phyloP scores from a whole-genome alignment of 2,888 invertebrate genomes.

The Agonopterix arenella region DNA sequence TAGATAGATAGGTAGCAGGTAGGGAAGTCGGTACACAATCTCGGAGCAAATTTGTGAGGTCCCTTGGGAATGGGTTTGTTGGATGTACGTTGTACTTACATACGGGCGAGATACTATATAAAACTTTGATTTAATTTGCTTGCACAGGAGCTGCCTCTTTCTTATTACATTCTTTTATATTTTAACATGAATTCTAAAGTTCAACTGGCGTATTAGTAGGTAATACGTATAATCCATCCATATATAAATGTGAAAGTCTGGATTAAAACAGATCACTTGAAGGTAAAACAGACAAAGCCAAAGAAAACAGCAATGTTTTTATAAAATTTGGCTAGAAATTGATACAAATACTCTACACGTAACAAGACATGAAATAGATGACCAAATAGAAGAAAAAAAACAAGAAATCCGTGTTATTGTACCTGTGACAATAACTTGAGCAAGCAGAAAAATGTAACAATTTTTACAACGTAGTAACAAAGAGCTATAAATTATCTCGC shows the following conservation, averaged over 20 bases:
- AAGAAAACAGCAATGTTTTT: too few relatives aligned
- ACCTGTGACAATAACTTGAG: not conserved
- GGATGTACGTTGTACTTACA: slow-evolving; percentile 14
- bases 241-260: too few relatives aligned
- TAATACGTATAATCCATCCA: too few relatives aligned
- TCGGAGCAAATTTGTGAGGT: slow-evolving; percentile 40
- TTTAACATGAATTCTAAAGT: too few relatives aligned
- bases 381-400: too few relatives aligned
- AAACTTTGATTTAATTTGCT: slow-evolving; percentile 27
- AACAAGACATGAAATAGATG: too few relatives aligned
- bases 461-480: not conserved
- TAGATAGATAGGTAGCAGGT: slow-evolving; percentile 26
- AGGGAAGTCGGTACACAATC: slow-evolving; percentile 38
- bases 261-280: too few relatives aligned
- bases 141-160: slow-evolving; percentile 4
- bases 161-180: not conserved
- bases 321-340: too few relatives aligned
- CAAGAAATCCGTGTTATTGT: too few relatives aligned
- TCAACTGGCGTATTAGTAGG: too few relatives aligned
- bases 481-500: slow-evolving; percentile 30
- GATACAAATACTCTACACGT: too few relatives aligned
- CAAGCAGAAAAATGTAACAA: not conserved
- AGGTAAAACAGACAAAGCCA: too few relatives aligned
- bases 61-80: slow-evolving; percentile 28
- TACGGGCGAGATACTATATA: slow-evolving; percentile 13